Evolutionary conservation across 2,113 vertebrate genomes (phyloP), one percentile per base, ranked within the genome.

Genomic region (Sylvietta virens): DNA sequence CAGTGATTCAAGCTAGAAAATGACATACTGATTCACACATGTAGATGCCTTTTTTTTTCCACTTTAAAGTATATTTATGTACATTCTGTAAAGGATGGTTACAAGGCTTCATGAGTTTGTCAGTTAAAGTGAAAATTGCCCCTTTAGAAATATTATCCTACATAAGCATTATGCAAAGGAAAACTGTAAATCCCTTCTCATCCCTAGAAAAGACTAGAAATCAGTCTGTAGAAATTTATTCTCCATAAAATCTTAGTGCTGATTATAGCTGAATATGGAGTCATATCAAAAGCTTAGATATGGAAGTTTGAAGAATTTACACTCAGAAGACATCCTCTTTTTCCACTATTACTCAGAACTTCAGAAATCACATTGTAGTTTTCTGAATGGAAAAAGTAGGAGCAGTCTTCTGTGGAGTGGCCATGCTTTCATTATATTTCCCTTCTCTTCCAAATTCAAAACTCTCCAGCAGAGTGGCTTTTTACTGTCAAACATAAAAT

Each of bases 1-100:
- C 35, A 90, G 82, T 94, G 72, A 66, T 94, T 88, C 60, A 72
- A 89, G 91, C 66, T 86, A 81, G 84, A 94, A 97, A 96, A 96
- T 93, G 50, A 85, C 73, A 26, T 54, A 60, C 71, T 89, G 82
- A 96, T 97, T 96, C 56, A 86, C 95, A 62, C 18, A 33, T 81
- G 44, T 27, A 37, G 15, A 69, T 90, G 23, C 23, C 13, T 64
- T 50, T 83, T 92, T 78, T 77, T 83, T 47, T 91, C 23, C 23
- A 18, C 61, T 88, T 65, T 60, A 70, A 74, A 88, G 27, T 76
- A 30, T 93, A 78, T 92, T 93, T 89, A 35, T 45, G 24, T 83
- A 40, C 56, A 30, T 86, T 92, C 11, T 74, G 44, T 64, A 53
- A 95, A 93, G 60, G 70, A 70, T 66, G 10, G 6, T 50, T 83